These are phyloP conservation scores for Vulpes lagopus DNA, from an alignment of 2,113 vertebrate genomes.

Conservation along the genomic window DNA sequence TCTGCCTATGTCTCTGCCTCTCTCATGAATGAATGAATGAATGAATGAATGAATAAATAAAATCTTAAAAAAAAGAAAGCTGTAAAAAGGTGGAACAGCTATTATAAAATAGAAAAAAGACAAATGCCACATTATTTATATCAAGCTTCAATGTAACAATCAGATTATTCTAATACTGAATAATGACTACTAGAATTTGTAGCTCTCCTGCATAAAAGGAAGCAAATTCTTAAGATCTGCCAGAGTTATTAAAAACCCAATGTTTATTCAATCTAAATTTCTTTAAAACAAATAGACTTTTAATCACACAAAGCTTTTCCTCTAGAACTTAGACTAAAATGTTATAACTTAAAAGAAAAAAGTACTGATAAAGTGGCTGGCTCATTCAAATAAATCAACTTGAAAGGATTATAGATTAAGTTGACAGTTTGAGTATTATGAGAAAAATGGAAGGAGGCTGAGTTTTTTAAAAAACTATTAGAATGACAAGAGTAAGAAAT, in stretches of 20 bases:
- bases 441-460: conserved; percentile 25
- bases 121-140: background rate
- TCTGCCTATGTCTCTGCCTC: too few relatives aligned
- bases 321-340: conserved; percentile 31
- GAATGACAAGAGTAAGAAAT: conserved; percentile 61
- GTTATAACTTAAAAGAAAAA: conserved; percentile 62
- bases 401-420: conserved; percentile 48
- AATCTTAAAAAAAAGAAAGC: background rate
- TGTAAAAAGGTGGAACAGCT: background rate
- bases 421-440: background rate
- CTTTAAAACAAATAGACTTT: conserved; percentile 48
- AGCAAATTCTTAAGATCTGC: conserved; percentile 12
- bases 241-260: background rate
- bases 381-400: conserved; percentile 60
- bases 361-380: conserved; percentile 49
- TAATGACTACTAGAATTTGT: background rate
- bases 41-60: too few relatives aligned
- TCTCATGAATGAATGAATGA: too few relatives aligned
- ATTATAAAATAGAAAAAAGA: background rate
- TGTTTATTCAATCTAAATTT: conserved; percentile 38
- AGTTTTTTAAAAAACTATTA: conserved; percentile 16
- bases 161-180: background rate
- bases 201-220: conserved; percentile 2
- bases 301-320: conserved; percentile 39
- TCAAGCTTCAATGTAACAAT: background rate